Base-by-base conservation (phyloP, 2,797 vertebrate species). In the Eulemur mongoz region DNA sequence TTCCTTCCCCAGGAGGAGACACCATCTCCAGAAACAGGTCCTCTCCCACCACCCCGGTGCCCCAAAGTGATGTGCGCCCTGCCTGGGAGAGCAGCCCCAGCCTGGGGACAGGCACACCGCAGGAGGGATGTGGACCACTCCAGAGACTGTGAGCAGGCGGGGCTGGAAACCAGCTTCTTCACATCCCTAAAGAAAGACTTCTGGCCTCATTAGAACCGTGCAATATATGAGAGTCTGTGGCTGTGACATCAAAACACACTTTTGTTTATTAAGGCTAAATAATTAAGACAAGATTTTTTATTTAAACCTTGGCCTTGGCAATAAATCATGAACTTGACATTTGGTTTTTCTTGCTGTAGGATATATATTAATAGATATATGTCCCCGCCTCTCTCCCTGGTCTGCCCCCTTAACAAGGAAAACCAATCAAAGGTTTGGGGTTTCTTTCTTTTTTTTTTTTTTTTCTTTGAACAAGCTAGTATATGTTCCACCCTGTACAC, bases 221-320 rank as follows among this genome's bases (percentile, higher is more conserved):
- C 61, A 32, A 79, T 63, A 25, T 15, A 80, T 40, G 59, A 35
- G 83, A 32, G 79, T 76, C 91, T 35, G 90, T 10, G 38, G 52
- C 32, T 82, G 10, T 23, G 81, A 87, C 87, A 82, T 35, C 63
- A 78, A 91, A 96, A 73, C 86, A 40, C 35, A 35, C 54, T 48
- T 94, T 57, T 85, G 48, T 27, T 96, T 92, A 84, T 57, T 73
- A 92, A 78, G 22, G 54, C 89, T 86, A 87, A 94, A 79, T 75
- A 84, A 88, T 65, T 61, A 89, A 85, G 63, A 75, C 20, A 48
- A 89, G 25, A 57, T 48, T 89, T 89, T 88, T 80, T 63, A 90
- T 84, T 82, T 93, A 78, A 87, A 92, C 52, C 54, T 35, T 50
- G n/a, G 65, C 83, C 52, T 69, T 48, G 67, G 22, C 57, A 18